Evolutionary conservation across 2,888 invertebrate species (phyloP).

Genomic region (Antheraea assamensis): DNA sequence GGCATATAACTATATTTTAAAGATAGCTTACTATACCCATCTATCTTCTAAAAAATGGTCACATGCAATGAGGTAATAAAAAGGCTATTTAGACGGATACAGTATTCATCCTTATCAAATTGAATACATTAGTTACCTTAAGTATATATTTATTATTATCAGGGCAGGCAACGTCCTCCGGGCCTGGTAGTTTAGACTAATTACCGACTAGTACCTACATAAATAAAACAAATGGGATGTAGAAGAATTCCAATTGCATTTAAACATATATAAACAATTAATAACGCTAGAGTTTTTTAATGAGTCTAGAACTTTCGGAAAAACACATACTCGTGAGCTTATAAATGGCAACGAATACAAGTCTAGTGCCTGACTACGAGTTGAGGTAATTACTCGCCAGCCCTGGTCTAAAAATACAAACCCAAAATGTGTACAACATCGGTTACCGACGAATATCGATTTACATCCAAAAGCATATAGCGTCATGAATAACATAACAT

Average conservation of each 20-base stretch:
- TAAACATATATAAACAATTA: background rate
- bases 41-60: too few species aligned
- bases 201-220: too few species aligned
- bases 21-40: too few species aligned
- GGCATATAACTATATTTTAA: too few species aligned
- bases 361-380: background rate
- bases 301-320: background rate
- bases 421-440: background rate
- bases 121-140: too few species aligned
- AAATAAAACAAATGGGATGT: background rate
- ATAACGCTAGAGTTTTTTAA: background rate
- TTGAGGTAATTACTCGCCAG: background rate
- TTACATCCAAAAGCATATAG: background rate
- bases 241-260: background rate
- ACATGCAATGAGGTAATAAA: too few species aligned
- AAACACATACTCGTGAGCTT: too few species aligned
- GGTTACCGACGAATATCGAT: background rate
- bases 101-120: too few species aligned
- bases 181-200: too few species aligned
- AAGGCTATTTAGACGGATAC: too few species aligned
- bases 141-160: too few species aligned
- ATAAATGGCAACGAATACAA: background rate
- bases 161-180: too few species aligned
- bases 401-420: background rate
- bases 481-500: background rate